Base-by-base conservation (phyloP, 2,113 vertebrate species). In the Pterophyllum scalare region DNA sequence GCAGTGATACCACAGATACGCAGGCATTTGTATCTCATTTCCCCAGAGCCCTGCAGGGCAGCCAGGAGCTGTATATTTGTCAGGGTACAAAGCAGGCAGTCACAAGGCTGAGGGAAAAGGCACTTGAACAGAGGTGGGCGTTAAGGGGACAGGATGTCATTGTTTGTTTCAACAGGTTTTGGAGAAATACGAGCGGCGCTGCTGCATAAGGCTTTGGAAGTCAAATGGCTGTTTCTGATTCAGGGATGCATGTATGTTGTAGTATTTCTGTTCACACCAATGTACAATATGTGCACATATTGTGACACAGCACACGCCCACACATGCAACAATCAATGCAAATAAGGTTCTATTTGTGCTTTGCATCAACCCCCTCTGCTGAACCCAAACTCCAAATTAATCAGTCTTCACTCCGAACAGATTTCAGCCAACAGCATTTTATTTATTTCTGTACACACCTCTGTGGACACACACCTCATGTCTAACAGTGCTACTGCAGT, bases 41-140 rank as follows among this genome's bases (percentile, higher is more conserved):
- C 93, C 89, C 57, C 46, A 85, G 92, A 93, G 93, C 46, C 79
- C 81, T 57, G 43, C 74, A 81, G 90, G 88, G 79, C 91, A 90
- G 88, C 86, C 92, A 91, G 87, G 84, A 91, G 90, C 92, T 87
- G 89, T 93, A 90, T 94, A 93, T 94, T 91, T 95, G 93, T 93
- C 91, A 89, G 80, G 82, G 84, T 89, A 93, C 89, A 93, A 90
- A 94, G 87, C 91, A 70, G 85, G 79, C 84, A 91, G 91, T 86
- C 88, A 92, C 83, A 81, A 72, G 87, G 86, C 91, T 78, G 33
- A 43, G 83, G 88, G 89, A 78, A 84, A 87, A 75, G 81, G 84
- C 85, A 79, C 81, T 35, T 80, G 57, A 92, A 88, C 88, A 91
- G 92, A 86, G 88, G 92, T 89, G 83, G 87, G 88, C 70, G 40